Conservation (phyloP, 2,797 vertebrate species). For the Catostomus latipinnis region DNA sequence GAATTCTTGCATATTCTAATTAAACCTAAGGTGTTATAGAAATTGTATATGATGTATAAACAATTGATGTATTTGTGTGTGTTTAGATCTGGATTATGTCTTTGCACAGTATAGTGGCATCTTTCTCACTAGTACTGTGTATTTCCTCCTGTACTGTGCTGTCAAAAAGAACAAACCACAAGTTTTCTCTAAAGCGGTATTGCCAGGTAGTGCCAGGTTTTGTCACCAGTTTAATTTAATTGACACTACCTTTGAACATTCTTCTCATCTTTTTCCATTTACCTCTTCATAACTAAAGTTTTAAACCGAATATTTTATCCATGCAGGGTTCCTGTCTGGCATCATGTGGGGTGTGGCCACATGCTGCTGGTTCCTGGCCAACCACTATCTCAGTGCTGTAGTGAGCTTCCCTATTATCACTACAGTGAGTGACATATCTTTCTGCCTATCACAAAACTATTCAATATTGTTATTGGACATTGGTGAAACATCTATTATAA, state of each 20-base stretch:
- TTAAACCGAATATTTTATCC: background rate
- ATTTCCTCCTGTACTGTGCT: constrained; percentile 83
- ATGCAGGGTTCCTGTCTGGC: constrained; percentile 69
- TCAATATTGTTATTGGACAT: background rate
- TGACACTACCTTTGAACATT: no score
- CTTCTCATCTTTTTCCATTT: background rate
- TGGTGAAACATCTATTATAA: background rate
- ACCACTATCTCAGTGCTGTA: constrained; percentile 84
- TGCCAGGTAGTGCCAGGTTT: constrained; percentile 77
- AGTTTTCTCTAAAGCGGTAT: constrained; percentile 80
- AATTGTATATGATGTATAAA: constrained; percentile 1
- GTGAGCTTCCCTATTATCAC: constrained; percentile 89
- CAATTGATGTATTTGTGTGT: background rate
- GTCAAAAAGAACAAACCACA: constrained; percentile 81
- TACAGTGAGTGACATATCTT: constrained; percentile 76
- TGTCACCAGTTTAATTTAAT: no score
- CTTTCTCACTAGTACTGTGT: constrained; percentile 84
- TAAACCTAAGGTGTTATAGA: no score
- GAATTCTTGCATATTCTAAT: background rate
- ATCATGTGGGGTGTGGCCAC: constrained; percentile 83
- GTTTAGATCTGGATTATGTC: constrained; percentile 87
- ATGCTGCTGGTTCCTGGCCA: constrained; percentile 88
- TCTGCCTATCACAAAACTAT: no score
- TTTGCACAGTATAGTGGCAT: constrained; percentile 87
- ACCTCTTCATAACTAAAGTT: background rate